Evolutionary conservation across 2,888 invertebrate species (phyloP).

Genomic region (Dicycla oo): DNA sequence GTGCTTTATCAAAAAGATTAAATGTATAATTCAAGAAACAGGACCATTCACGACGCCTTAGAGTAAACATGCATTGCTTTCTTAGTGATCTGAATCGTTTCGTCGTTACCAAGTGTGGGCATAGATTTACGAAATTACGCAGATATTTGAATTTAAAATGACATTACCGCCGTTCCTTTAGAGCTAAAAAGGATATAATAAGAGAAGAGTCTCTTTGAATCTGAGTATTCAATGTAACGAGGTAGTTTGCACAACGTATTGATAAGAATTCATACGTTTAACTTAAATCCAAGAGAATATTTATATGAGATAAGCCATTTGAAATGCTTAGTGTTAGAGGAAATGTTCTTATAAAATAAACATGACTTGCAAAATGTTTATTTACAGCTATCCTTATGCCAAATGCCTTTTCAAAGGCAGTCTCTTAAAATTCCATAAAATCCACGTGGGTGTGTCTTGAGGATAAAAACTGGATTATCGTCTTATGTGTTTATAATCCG

Average conservation of each 20-base stretch:
- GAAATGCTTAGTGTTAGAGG: slow-evolving; percentile 37
- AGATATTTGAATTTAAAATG: slow-evolving; percentile 66
- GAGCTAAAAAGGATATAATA: slow-evolving; percentile 24
- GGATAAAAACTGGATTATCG: slow-evolving; percentile 85
- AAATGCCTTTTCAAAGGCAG: slow-evolving; percentile 67
- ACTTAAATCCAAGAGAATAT: slow-evolving; percentile 40
- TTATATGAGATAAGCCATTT: slow-evolving; percentile 39
- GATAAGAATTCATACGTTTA: slow-evolving; percentile 43
- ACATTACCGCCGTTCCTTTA: slow-evolving; percentile 13
- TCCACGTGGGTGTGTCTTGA: slow-evolving; percentile 77
- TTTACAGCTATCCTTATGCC: slow-evolving; percentile 56
- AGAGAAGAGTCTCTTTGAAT: slow-evolving; percentile 33
- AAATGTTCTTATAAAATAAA: slow-evolving; percentile 55
- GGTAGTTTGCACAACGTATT: slow-evolving; percentile 38
- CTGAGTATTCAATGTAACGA: slow-evolving; percentile 41
- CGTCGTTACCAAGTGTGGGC: slow-evolving; percentile 47
- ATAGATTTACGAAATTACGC: slow-evolving; percentile 58
- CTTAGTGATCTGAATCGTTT: slow-evolving; percentile 41
- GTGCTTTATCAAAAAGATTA: neutral
- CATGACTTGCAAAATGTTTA: slow-evolving; percentile 47
- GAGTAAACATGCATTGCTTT: neutral
- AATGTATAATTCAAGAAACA: slow-evolving; percentile 29
- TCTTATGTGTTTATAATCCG: slow-evolving; percentile 78
- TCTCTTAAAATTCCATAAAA: slow-evolving; percentile 80
- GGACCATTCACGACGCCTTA: slow-evolving; percentile 22